Percentiles rank a stretch among this genome's conserved stretches.
Conservation (phyloP, 2,888 invertebrate species). For the Platyscelio sp. region DNA sequence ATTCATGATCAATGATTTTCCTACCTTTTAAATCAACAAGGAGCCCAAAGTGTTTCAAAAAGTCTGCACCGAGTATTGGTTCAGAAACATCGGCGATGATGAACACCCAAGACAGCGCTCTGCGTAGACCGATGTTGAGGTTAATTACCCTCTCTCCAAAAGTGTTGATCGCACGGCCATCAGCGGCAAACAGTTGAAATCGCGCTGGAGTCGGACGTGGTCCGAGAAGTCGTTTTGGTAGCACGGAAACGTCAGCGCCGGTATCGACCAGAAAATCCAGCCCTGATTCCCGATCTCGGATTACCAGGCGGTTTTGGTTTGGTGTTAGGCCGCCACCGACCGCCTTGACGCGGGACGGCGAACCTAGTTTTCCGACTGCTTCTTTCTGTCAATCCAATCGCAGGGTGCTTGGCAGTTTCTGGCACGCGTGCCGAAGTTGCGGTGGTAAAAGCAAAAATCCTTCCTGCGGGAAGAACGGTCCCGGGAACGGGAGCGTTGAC, state of each 20-base stretch:
- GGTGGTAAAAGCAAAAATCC: conserved; percentile 1
- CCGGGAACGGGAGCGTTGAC: conserved; percentile 10
- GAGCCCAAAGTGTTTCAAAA: conserved; percentile 11
- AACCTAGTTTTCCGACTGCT: conserved; percentile 15
- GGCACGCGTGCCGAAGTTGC: neutral
- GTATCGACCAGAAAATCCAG: conserved; percentile 4
- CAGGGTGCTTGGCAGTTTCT: conserved; percentile 13
- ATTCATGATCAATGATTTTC: neutral
- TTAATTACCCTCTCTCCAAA: neutral
- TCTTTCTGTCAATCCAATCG: neutral
- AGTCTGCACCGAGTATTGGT: conserved; percentile 14
- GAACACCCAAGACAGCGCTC: neutral
- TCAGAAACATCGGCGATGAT: conserved; percentile 6
- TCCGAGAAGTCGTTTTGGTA: neutral
- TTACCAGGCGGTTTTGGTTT: neutral
- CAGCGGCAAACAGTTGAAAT: neutral
- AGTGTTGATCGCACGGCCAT: neutral
- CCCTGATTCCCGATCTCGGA: neutral
- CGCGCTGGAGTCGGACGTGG: neutral
- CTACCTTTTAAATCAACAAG: conserved; percentile 10
- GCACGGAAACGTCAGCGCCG: neutral
- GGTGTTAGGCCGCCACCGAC: neutral
- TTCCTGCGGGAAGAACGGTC: neutral
- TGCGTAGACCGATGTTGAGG: neutral
- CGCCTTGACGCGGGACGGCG: conserved; percentile 5